Evolutionary conservation across 1,140 invertebrate species (phyloP), one percentile per base, ranked within the genome.

Genomic region (Nasonia longicornis): DNA sequence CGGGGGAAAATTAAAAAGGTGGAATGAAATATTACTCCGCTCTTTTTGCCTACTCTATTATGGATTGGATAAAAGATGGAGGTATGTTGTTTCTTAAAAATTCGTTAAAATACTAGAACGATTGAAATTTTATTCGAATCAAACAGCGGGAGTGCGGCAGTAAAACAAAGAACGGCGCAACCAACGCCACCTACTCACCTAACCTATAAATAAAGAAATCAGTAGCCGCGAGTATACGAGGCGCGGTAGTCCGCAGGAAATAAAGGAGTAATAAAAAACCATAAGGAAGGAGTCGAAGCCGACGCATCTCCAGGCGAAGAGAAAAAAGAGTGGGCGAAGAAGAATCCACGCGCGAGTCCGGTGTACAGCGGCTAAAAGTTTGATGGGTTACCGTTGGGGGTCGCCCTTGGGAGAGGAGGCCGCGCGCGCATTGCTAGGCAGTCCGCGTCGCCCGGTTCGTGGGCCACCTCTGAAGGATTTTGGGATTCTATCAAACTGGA

Each of bases 401-500:
- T 58, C 85, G 83, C 88, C 87, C 88, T 83, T 66, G 87, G 89
- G 88, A 87, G 31, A 87, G 31, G 52, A 8, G 35, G 29, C 11
- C 38, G 14, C 38, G 86, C 38, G 86, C 86, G 84, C 87, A 90
- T 91, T 91, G 88, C 84, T 87, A 88, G 86, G 86, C 88, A 86
- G 84, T 84, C 80, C 85, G 86, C 86, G 87, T 87, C 83, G 69
- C 77, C 71, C 83, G 75, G 48, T 58, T 48, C 75, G 69, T 26
- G 80, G 83, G 83, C 86, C 83, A 88, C 85, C 87, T 87, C 81
- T 89, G 87, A 91, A 90, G 89, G 89, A 91, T 91, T 91, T 91
- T 87, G 84, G 87, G 89, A 90, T 91, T 90, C 89, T 90, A 90
- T 91, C 89, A 90, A 90, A 90, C 89, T 87, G 89, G 89, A 90